Evolutionary conservation across 2,113 vertebrate genomes (phyloP).

Genomic region (Coracopsis vasa): DNA sequence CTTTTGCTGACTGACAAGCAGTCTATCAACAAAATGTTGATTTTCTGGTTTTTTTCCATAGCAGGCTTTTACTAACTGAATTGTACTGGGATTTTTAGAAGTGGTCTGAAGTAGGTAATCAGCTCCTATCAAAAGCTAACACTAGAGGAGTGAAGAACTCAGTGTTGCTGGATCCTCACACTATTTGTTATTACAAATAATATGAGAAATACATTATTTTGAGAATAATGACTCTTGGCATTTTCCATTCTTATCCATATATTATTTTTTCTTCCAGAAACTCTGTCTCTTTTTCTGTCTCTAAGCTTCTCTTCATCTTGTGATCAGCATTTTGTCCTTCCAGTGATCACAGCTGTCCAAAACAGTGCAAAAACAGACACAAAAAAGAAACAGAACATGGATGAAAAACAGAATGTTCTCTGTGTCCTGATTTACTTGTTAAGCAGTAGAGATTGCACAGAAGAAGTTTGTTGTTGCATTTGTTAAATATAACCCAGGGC

Average conservation of each 20-base stretch:
- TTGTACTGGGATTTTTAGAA: neutral
- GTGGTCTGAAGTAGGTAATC: neutral
- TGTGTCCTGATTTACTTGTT: neutral
- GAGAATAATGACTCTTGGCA: neutral
- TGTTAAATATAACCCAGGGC: slow-evolving; percentile 21
- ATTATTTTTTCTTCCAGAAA: neutral
- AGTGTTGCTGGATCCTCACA: neutral
- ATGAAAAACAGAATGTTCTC: slow-evolving; percentile 46
- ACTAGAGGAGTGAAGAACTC: neutral
- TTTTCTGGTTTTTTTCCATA: neutral
- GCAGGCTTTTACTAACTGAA: neutral
- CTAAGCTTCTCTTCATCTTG: neutral
- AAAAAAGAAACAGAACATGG: neutral
- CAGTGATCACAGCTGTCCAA: slow-evolving; percentile 10
- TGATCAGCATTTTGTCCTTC: slow-evolving; percentile 18
- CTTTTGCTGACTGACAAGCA: neutral
- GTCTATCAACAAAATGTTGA: neutral
- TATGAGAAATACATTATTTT: neutral
- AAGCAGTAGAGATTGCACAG: neutral
- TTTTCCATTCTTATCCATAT: neutral
- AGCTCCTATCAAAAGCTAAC: neutral
- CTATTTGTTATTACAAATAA: neutral
- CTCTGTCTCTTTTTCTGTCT: neutral
- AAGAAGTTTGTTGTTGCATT: neutral
- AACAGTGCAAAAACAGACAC: slow-evolving; percentile 1